A percentile compares a stretch with the other conserved stretches of the same genome.
Evolutionary conservation across 2,113 vertebrate species (phyloP).

Genomic region (Corvus cornix): DNA sequence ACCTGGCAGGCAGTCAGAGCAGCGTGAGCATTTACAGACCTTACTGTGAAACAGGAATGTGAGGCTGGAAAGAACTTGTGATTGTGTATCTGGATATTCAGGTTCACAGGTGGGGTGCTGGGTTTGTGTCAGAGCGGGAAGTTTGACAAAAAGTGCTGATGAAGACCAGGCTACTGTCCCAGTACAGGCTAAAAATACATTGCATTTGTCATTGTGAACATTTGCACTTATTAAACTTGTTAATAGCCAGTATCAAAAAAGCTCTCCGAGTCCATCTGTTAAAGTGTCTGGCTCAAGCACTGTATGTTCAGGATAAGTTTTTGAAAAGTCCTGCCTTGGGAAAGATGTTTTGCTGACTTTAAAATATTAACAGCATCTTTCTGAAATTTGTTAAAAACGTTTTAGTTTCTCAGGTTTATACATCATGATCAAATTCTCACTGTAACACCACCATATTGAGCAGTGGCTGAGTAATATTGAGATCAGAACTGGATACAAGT

Average conservation of each 20-base stretch:
- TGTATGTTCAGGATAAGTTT: not conserved
- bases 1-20: not conserved
- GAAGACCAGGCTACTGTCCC: not conserved
- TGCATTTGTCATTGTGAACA: slow-evolving; percentile 33
- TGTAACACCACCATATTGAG: not conserved
- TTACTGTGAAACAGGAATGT: not conserved
- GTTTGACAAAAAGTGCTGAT: slow-evolving; percentile 16
- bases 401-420: not conserved
- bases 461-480: not conserved
- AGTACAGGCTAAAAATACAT: slow-evolving; percentile 31
- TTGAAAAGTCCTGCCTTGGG: not conserved
- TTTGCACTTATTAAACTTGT: slow-evolving; percentile 46
- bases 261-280: not conserved
- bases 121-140: not conserved
- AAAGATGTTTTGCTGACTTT: not conserved
- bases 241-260: slow-evolving; percentile 35
- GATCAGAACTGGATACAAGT: not conserved
- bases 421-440: not conserved
- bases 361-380: not conserved
- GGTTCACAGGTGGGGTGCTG: not conserved
- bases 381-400: not conserved
- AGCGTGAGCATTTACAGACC: not conserved
- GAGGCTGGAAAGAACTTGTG: not conserved
- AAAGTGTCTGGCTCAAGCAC: not conserved
- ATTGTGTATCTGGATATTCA: not conserved